phyloP scores from a whole-genome alignment of 2,888 invertebrate genomes.

The Mythimna lalbum region DNA sequence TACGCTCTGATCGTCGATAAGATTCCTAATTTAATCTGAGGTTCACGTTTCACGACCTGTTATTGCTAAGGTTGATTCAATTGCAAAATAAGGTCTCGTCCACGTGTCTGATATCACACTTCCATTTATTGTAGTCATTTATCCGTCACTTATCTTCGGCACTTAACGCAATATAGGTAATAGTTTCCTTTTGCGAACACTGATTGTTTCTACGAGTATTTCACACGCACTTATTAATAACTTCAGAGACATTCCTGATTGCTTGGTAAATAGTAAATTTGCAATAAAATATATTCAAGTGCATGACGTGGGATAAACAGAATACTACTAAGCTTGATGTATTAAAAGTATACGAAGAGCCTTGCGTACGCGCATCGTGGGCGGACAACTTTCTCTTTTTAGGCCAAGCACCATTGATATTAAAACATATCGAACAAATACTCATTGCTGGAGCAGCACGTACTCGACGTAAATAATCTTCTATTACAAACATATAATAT shows the following conservation, averaged over 20 bases:
- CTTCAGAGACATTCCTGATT: constrained; percentile 10
- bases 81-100: constrained; percentile 34
- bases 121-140: constrained; percentile 42
- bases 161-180: constrained; percentile 43
- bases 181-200: constrained; percentile 60
- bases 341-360: constrained; percentile 60
- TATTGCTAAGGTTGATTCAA: constrained; percentile 43
- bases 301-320: constrained; percentile 54
- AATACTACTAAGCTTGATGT: constrained; percentile 61
- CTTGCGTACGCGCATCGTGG: constrained; percentile 75
- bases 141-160: constrained; percentile 58
- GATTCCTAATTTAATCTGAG: constrained; percentile 70
- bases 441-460: constrained; percentile 2
- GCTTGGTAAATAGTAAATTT: constrained; percentile 31
- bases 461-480: background rate
- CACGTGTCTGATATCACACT: constrained; percentile 36
- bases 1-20: constrained; percentile 75
- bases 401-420: constrained; percentile 64
- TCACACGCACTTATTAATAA: constrained; percentile 62
- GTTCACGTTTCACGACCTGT: constrained; percentile 67
- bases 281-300: constrained; percentile 52
- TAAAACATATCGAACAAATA: constrained; percentile 32
- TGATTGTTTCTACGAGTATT: constrained; percentile 60
- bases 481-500: too few relatives aligned
- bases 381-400: constrained; percentile 87